Conservation (phyloP, 2,797 vertebrate genomes). For the Geotrypetes seraphini region DNA sequence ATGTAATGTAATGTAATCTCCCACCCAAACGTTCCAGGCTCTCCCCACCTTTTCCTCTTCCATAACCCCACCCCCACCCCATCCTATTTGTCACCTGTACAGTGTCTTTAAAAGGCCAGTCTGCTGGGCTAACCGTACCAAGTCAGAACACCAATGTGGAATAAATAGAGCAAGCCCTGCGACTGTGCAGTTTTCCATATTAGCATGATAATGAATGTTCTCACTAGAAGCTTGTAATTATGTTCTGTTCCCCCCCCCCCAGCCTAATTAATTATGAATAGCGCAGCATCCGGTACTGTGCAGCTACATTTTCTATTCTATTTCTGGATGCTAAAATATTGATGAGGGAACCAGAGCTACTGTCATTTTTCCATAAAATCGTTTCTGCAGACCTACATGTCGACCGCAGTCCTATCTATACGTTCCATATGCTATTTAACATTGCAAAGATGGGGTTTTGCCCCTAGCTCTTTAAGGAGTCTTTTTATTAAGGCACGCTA, state of each 20-base stretch:
- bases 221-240: conserved; percentile 54
- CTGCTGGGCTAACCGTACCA: conserved; percentile 6
- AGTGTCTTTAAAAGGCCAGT: neutral
- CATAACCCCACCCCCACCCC: too few relatives aligned
- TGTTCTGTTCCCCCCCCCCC: conserved; percentile 38
- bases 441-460: too few relatives aligned
- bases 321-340: conserved; percentile 39
- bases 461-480: too few relatives aligned
- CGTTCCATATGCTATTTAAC: too few relatives aligned
- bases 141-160: conserved; percentile 26
- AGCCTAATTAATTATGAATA: conserved; percentile 56
- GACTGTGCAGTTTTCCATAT: conserved; percentile 34
- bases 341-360: conserved; percentile 28
- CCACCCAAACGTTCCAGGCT: too few relatives aligned
- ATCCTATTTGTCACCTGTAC: too few relatives aligned
- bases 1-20: too few relatives aligned
- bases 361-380: too few relatives aligned
- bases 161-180: conserved; percentile 22
- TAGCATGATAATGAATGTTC: conserved; percentile 57
- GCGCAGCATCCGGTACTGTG: conserved; percentile 26
- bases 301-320: conserved; percentile 30
- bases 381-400: too few relatives aligned
- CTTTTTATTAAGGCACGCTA: too few relatives aligned
- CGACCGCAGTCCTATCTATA: too few relatives aligned
- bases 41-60: too few relatives aligned